Conservation (phyloP, 1,140 invertebrate genomes). For the Trypoxylus dichotomus region DNA sequence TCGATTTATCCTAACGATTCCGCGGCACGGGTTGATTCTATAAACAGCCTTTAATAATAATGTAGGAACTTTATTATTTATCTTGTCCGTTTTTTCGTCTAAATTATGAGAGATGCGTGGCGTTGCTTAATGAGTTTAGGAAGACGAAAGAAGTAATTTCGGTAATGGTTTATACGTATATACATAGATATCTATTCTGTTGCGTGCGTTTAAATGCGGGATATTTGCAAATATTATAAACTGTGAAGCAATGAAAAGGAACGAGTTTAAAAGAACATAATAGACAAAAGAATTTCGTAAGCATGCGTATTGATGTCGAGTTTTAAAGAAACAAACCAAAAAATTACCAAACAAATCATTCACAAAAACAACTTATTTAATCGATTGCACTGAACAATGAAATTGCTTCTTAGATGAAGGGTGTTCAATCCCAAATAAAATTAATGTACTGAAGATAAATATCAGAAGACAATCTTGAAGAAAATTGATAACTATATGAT, state of each 20-base stretch:
- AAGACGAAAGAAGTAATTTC: neutral
- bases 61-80: slow-evolving; percentile 7
- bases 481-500: too few species aligned
- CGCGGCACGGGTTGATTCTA: neutral
- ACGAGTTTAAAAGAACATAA: neutral
- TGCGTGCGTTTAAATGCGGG: neutral
- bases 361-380: too few species aligned
- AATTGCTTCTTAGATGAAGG: neutral
- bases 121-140: neutral
- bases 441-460: neutral
- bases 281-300: neutral
- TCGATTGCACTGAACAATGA: neutral
- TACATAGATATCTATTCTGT: neutral
- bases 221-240: neutral
- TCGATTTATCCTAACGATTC: neutral
- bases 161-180: neutral
- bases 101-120: slow-evolving; percentile 2
- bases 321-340: too few species aligned
- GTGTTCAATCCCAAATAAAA: neutral
- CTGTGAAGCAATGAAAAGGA: neutral
- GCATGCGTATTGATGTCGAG: too few species aligned
- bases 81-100: neutral
- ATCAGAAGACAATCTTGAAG: too few species aligned
- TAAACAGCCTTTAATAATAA: slow-evolving; percentile 4
- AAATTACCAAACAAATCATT: too few species aligned